Conservation (phyloP, 1,140 invertebrate genomes). For the Saccostrea echinata region DNA sequence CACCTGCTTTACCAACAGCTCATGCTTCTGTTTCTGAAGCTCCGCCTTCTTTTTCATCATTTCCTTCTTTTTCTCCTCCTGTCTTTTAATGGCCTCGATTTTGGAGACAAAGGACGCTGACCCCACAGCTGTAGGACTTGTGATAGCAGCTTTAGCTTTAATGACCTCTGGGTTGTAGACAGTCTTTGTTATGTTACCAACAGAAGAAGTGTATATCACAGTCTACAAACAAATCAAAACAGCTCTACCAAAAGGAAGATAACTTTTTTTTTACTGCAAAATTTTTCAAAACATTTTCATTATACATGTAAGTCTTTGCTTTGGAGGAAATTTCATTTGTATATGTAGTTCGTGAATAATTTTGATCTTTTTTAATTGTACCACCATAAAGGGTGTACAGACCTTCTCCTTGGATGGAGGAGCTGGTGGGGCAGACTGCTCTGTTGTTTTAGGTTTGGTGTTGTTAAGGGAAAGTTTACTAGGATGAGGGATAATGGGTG, state of each 20-base stretch:
- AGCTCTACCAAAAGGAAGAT: background rate
- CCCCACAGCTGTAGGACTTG: constrained; percentile 68
- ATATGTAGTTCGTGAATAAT: too few relatives aligned
- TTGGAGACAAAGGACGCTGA: constrained; percentile 83
- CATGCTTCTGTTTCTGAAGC: constrained; percentile 88
- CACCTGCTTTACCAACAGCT: constrained; percentile 89
- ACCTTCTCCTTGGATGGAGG: constrained; percentile 28
- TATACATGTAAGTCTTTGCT: too few relatives aligned
- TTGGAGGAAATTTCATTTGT: too few relatives aligned
- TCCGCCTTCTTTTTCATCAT: constrained; percentile 86
- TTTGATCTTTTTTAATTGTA: background rate
- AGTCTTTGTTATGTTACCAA: constrained; percentile 81
- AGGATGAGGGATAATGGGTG: constrained; percentile 76
- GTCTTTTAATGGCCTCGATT: constrained; percentile 84
- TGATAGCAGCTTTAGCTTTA: constrained; percentile 64
- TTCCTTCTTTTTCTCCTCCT: constrained; percentile 83
- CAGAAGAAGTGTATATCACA: constrained; percentile 72
- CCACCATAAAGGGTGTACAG: background rate
- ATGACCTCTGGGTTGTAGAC: constrained; percentile 80
- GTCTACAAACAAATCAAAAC: constrained; percentile 51
- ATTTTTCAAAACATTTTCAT: too few relatives aligned
- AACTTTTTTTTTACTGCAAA: constrained; percentile 1
- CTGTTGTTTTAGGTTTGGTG: constrained; percentile 35
- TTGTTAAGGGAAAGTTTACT: constrained; percentile 72
- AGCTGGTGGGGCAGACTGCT: background rate